Conservation (phyloP, 2,797 vertebrate genomes). For the Sebastes matsubarae region DNA sequence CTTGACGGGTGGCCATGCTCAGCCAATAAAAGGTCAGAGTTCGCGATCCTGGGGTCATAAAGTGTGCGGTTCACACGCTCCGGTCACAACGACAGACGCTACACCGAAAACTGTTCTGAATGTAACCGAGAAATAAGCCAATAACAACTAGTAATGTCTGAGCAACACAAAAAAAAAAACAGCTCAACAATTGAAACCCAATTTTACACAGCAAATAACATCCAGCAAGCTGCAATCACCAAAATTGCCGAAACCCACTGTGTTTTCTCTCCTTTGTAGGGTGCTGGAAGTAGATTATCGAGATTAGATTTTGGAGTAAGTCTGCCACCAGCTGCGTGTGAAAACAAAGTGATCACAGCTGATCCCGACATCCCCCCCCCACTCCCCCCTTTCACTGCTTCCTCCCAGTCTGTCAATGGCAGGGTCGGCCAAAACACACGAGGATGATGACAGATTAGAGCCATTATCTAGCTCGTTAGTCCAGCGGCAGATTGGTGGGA, state of each 20-base stretch:
- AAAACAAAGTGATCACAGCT: constrained; percentile 46
- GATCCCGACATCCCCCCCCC: not conserved
- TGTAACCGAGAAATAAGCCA: not conserved
- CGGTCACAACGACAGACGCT: constrained; percentile 18
- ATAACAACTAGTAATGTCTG: not conserved
- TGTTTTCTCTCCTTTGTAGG: not conserved
- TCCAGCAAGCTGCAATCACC: constrained; percentile 10
- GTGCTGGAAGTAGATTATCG: constrained; percentile 34
- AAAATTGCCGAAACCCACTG: constrained; percentile 16
- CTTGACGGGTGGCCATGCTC: constrained; percentile 45
- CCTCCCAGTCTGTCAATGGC: constrained; percentile 2
- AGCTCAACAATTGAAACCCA: constrained; percentile 7
- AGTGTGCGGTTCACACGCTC: constrained; percentile 68
- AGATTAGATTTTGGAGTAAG: constrained; percentile 50
- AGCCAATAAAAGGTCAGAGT: constrained; percentile 44
- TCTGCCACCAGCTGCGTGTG: constrained; percentile 37
- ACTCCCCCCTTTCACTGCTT: not conserved
- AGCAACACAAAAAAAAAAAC: not conserved
- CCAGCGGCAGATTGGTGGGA: constrained; percentile 30
- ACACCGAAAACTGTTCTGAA: not conserved
- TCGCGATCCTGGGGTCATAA: constrained; percentile 32
- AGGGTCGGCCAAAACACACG: constrained; percentile 37
- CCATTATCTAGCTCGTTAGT: constrained; percentile 32
- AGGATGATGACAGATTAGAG: constrained; percentile 51
- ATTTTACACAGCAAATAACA: not conserved